Evolutionary conservation across 2,113 vertebrate genomes (phyloP).

Genomic region (Neotoma lepida): DNA sequence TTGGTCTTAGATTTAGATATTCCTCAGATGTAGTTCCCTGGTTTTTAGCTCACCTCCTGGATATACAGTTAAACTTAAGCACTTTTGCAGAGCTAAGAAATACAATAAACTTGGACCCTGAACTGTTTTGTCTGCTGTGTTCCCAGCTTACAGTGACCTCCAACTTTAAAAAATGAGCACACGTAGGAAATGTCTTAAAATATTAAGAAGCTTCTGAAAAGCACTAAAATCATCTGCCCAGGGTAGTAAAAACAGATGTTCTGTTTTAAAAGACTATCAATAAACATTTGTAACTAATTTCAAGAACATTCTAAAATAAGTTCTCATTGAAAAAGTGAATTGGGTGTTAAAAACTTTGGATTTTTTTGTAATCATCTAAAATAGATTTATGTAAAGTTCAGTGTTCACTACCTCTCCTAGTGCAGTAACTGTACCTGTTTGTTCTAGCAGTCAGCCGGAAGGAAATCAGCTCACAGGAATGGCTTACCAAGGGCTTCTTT

Average conservation of each 20-base stretch:
- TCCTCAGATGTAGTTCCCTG: constrained; percentile 8
- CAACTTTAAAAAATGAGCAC: neutral
- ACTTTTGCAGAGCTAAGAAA: constrained; percentile 45
- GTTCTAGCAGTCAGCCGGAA: constrained; percentile 92
- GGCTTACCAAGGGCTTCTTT: constrained; percentile 96
- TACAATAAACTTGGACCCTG: neutral
- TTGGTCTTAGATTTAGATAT: constrained; percentile 32
- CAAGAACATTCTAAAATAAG: constrained; percentile 67
- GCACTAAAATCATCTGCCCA: constrained; percentile 35
- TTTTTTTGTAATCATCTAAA: neutral
- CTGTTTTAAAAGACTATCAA: constrained; percentile 19
- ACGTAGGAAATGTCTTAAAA: constrained; percentile 47
- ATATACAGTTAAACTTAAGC: neutral
- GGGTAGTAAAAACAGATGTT: constrained; percentile 3
- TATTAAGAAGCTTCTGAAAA: constrained; percentile 21
- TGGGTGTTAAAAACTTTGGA: constrained; percentile 16
- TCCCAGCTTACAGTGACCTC: neutral
- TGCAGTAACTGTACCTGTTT: constrained; percentile 50
- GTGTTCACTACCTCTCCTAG: neutral
- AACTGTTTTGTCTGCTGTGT: neutral
- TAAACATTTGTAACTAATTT: constrained; percentile 56
- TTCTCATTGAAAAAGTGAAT: constrained; percentile 68
- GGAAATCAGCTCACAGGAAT: constrained; percentile 97
- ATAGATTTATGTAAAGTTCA: neutral
- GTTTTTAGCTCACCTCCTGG: constrained; percentile 36